A percentile compares a stretch with the other conserved stretches of the same genome.
phyloP scores from a whole-genome alignment of 2,113 vertebrate genomes.

The Loxodonta africana region DNA sequence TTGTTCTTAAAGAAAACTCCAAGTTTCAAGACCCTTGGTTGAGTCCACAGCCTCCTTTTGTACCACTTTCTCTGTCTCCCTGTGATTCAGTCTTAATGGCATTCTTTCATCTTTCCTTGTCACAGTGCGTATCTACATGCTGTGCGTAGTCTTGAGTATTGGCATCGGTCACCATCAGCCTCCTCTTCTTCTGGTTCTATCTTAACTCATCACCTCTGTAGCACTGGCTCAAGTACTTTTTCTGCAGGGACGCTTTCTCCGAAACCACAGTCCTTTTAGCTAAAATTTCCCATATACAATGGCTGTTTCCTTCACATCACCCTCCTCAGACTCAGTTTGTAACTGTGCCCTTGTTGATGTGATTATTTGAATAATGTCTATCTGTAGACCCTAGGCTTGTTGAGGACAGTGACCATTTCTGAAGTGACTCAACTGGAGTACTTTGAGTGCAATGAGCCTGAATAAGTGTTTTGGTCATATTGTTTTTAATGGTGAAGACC shows the following conservation, averaged over 20 bases:
- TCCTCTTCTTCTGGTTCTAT: neutral
- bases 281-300: neutral
- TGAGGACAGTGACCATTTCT: neutral
- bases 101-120: neutral
- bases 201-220: neutral
- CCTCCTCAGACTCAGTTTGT: neutral
- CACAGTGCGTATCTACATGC: neutral
- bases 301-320: neutral
- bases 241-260: neutral
- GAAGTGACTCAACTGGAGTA: neutral
- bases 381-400: neutral
- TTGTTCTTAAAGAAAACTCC: neutral
- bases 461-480: neutral
- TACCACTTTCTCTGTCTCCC: neutral
- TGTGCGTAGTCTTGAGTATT: neutral
- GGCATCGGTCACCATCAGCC: neutral
- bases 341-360: neutral
- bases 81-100: neutral
- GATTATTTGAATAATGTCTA: neutral
- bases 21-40: neutral
- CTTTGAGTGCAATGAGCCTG: neutral
- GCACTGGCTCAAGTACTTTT: neutral
- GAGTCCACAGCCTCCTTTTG: neutral
- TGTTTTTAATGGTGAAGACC: neutral
- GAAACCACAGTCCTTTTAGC: neutral